Base-by-base conservation (phyloP, 2,113 vertebrate genomes). In the Bubalus kerabau region DNA sequence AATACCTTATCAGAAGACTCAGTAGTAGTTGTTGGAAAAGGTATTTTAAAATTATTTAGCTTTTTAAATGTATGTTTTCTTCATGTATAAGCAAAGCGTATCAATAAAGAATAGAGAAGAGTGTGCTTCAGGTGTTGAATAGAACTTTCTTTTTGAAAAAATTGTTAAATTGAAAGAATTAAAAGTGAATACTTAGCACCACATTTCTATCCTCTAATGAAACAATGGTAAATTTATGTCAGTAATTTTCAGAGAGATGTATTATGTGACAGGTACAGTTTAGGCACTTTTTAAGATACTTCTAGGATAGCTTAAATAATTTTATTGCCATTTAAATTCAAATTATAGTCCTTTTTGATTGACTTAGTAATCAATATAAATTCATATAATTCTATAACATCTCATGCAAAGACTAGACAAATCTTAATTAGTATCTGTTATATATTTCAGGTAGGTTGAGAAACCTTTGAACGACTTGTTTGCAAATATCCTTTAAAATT, bases 11-110 rank as follows among this genome's bases (percentile, higher is more conserved):
- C 99, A 90, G 99, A 99, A 91, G 99, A 99, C 0, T 98, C 98
- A 64, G 98, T 98, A 23, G 98, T 97, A 74, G 97, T 99, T 95
- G 97, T 99, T 97, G 99, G 99, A 95, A 99, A 99, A 99, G 99
- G 99, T 99, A 98, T 86, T 93, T 12, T 67, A 89, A 96, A 96
- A 17, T 74, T 94, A 28, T 52, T 86, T 93, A 87, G 43, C 46
- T 82, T 92, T 83, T 96, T 6, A 57, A 28, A 56, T 43, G 1
- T 64, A 1, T 28, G 0, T 62, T 36, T 32, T 94, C 3, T 74
- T 90, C 26, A 91, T 36, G 16, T 26, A 50, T 94, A 89, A 81
- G 23, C 12, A 28, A 78, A 67, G 16, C 0, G 43, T 92, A 5
- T 60, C 24, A 40, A 24, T 88, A 28, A 76, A 3, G 14, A 10